phyloP scores from a whole-genome alignment of 2,797 vertebrate genomes.

The Coilia nasus region DNA sequence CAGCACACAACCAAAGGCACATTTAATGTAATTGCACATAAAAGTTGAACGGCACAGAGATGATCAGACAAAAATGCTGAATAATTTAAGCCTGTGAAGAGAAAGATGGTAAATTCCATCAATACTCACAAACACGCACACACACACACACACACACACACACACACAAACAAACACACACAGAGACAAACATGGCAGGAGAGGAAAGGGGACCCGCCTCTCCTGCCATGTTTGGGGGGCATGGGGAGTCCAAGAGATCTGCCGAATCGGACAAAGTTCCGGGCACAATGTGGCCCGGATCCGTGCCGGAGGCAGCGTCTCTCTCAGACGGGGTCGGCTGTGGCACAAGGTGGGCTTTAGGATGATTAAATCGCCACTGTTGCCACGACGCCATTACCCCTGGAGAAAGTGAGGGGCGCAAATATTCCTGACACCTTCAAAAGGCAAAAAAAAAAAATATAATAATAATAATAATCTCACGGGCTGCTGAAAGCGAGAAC shows the following conservation, averaged over 20 bases:
- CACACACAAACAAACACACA: not conserved
- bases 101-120: not conserved
- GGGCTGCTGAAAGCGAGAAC: conserved; percentile 53
- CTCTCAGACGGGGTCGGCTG: not conserved
- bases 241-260: not conserved
- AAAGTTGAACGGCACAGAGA: not conserved
- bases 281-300: not conserved
- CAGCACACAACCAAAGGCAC: conserved; percentile 33
- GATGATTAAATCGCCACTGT: conserved; percentile 61
- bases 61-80: conserved; percentile 12
- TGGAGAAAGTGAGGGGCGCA: conserved; percentile 58
- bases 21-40: conserved; percentile 25
- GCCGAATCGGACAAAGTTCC: not conserved
- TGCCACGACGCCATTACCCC: conserved; percentile 59
- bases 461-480: conserved; percentile 35
- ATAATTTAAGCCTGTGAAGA: conserved; percentile 37
- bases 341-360: conserved; percentile 50
- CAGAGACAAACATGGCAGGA: not conserved
- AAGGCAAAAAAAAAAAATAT: conserved; percentile 55
- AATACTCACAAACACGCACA: conserved; percentile 51
- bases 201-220: not conserved
- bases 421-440: conserved; percentile 67
- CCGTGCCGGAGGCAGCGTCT: not conserved
- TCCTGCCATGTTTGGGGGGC: not conserved
- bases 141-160: not conserved